phyloP scores from a whole-genome alignment of 2,113 vertebrate species.

The Edolisoma coerulescens region DNA sequence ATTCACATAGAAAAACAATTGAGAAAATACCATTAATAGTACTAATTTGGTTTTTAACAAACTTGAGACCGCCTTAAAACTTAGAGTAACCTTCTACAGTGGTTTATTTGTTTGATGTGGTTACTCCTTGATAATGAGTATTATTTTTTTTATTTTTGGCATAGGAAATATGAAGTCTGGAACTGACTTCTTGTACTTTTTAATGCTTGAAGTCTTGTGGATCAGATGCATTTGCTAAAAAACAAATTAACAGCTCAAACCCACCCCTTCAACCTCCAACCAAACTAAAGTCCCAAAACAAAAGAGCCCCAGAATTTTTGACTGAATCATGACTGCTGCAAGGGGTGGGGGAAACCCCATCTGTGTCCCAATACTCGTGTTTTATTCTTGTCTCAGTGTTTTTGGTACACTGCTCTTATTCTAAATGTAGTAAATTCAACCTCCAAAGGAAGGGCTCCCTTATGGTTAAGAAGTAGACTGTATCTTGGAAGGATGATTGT shows the following conservation, averaged over 20 bases:
- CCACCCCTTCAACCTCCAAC: not conserved
- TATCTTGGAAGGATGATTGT: not conserved
- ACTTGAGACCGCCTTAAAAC: not conserved
- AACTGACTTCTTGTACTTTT: not conserved
- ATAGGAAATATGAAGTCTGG: not conserved
- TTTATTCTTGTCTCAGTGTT: not conserved
- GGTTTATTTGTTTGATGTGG: not conserved
- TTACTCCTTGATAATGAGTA: not conserved
- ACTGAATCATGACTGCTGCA: not conserved
- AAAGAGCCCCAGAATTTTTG: not conserved
- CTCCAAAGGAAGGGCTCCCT: not conserved
- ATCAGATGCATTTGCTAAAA: not conserved
- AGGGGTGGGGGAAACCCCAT: rapidly evolving
- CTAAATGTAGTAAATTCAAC: not conserved
- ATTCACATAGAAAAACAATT: conserved; percentile 21
- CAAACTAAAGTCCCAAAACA: not conserved
- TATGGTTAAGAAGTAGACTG: not conserved
- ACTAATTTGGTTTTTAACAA: not conserved
- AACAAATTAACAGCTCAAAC: not conserved
- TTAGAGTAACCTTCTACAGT: not conserved
- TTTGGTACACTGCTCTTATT: not conserved
- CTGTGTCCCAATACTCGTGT: not conserved
- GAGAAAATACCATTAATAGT: conserved; percentile 12
- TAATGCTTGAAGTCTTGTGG: not conserved
- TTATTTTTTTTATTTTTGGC: not conserved